Evolutionary conservation across 2,888 invertebrate genomes (phyloP), one percentile per base, ranked within the genome.

Genomic region (Orchesellides sinensis): DNA sequence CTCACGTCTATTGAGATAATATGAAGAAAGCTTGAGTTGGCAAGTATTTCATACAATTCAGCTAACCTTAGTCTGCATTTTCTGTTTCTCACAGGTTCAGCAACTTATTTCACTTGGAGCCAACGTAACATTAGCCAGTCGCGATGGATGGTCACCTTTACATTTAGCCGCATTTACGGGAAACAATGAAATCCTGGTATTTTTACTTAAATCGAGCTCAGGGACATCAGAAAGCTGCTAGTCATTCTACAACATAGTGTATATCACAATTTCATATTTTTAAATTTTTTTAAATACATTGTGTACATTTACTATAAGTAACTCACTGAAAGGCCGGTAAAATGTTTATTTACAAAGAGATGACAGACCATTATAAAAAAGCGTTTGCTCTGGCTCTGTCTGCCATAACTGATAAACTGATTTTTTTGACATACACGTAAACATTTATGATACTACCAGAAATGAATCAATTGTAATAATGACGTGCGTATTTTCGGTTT

Each of bases 121-220:
- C 49, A 88, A 85, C 68, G 82, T 83, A 45, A 88, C 85, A 21
- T 82, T 88, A 79, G 86, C 88, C 19, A 86, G 84, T 72, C 84
- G 88, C 23, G 87, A 87, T 59, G 88, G 88, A 25, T 88, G 88
- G 88, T 83, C 84, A 27, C 86, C 87, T 0, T 68, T 87, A 23
- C 87, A 87, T 68, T 77, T 86, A 70, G 87, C 87, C 3, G 86
- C 86, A 49, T 86, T 83, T 78, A 80, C 84, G n/a, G 87, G 86
- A 49, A 85, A 85, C 75, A 85, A 77, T 81, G 87, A 87, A 65
- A 87, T 87, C 69, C 83, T 87, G 47, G 82, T 86, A 52, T 73
- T 87, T 72, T 81, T 87, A 70, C 84, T 87, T 17, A 86, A 82
- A 80, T 83, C 83, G 73, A 84, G 83, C 69, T 85, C 85, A 61